phyloP scores from a whole-genome alignment of 2,113 vertebrate species.

The Myotis lucifugus region DNA sequence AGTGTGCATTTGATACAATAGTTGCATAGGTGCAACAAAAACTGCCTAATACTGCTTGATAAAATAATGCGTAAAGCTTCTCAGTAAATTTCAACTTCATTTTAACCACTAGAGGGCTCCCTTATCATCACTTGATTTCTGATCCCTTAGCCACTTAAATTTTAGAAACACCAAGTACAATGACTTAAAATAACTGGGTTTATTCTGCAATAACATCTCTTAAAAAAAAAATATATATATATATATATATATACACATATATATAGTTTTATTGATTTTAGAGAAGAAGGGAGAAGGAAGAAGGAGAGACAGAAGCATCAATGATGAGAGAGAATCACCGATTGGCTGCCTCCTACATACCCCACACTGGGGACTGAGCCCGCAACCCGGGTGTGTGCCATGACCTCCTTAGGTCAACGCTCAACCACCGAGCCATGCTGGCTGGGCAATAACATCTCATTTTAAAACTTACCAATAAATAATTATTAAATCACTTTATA shows the following conservation, averaged over 20 bases:
- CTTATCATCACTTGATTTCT: conserved; percentile 42
- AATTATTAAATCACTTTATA: conserved; percentile 38
- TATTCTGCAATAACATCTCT: conserved; percentile 1
- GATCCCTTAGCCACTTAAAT: not conserved
- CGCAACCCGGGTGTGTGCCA: too few species aligned
- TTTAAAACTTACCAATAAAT: conserved; percentile 36
- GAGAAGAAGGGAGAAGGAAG: too few species aligned
- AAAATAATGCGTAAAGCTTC: not conserved
- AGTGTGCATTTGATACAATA: conserved; percentile 5
- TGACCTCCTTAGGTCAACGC: too few species aligned
- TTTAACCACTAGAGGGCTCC: conserved; percentile 78
- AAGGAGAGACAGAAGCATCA: too few species aligned
- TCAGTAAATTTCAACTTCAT: not conserved
- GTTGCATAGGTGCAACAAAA: not conserved
- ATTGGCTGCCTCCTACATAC: too few species aligned
- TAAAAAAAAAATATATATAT: not conserved
- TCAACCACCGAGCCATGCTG: too few species aligned
- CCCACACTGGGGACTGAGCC: too few species aligned
- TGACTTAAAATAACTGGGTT: conserved; percentile 32
- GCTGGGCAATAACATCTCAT: not conserved
- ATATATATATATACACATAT: too few species aligned
- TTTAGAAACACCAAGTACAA: conserved; percentile 20
- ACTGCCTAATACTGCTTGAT: not conserved
- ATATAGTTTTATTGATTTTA: too few species aligned
- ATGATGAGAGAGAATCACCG: too few species aligned